These are phyloP conservation scores for Choristoneura fumiferana DNA, from an alignment of 1,140 invertebrate species.

Conservation along the genomic window DNA sequence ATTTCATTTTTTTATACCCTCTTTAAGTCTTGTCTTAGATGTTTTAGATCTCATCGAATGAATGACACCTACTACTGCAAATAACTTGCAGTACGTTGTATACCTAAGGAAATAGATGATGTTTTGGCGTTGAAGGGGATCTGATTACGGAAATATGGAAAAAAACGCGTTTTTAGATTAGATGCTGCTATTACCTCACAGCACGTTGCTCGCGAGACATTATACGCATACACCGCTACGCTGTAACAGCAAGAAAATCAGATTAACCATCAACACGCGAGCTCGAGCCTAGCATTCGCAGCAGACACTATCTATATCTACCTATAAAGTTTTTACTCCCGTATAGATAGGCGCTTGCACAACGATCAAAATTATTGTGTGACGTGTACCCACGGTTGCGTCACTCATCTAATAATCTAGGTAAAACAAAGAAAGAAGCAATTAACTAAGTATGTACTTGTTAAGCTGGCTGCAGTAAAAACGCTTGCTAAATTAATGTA, in stretches of 20 bases:
- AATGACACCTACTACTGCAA: no score
- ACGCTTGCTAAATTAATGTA: conserved; percentile 63
- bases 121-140: no score
- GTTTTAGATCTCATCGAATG: no score
- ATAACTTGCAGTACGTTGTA: no score
- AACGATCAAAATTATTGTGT: conserved; percentile 58
- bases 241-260: conserved; percentile 48
- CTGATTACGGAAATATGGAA: no score
- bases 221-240: conserved; percentile 30
- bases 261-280: conserved; percentile 50
- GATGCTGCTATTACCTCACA: conserved; percentile 2
- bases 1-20: no score
- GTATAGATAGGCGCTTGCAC: conserved; percentile 41
- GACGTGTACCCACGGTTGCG: conserved; percentile 47
- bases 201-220: conserved; percentile 24
- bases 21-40: no score
- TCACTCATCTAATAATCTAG: conserved; percentile 54
- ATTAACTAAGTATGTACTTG: conserved; percentile 65
- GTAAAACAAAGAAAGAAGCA: conserved; percentile 62
- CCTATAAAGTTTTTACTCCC: conserved; percentile 17
- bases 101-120: no score
- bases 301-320: conserved; percentile 42
- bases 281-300: conserved; percentile 34
- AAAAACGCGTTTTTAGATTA: not conserved
- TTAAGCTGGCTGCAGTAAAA: conserved; percentile 62